Evolutionary conservation across 2,113 vertebrate species (phyloP).

Genomic region (Anguilla japonica): DNA sequence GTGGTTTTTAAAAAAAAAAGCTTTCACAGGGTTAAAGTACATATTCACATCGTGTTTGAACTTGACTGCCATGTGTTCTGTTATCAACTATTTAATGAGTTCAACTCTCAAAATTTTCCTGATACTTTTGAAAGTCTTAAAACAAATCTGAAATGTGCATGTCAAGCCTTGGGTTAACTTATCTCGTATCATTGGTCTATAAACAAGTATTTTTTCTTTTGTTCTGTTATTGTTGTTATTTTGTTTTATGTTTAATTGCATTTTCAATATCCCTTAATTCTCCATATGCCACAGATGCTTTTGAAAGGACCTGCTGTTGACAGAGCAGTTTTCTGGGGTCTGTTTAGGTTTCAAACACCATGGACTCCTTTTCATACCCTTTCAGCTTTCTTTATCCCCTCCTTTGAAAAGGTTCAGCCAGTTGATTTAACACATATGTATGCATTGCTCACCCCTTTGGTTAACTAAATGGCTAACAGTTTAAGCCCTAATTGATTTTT

Average conservation of each 20-base stretch:
- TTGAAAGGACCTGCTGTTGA: slow-evolving; percentile 33
- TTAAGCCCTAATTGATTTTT: slow-evolving; percentile 77
- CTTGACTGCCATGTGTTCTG: not conserved
- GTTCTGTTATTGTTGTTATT: not conserved
- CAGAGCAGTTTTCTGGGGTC: slow-evolving; percentile 19
- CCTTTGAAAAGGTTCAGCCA: slow-evolving; percentile 51
- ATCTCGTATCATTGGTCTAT: not conserved
- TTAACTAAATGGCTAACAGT: slow-evolving; percentile 66
- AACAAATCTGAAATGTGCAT: not conserved
- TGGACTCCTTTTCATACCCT: slow-evolving; percentile 43
- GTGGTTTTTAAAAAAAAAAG: not conserved
- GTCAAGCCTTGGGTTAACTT: not conserved
- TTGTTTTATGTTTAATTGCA: not conserved
- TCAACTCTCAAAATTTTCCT: not conserved
- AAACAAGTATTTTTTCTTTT: not conserved
- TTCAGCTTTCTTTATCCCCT: slow-evolving; percentile 50
- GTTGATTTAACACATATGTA: slow-evolving; percentile 59
- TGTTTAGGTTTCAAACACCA: slow-evolving; percentile 36
- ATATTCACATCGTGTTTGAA: not conserved
- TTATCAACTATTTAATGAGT: not conserved
- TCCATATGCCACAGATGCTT: not conserved
- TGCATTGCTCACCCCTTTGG: slow-evolving; percentile 45
- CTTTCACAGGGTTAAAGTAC: not conserved
- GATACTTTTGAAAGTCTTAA: not conserved
- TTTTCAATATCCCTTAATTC: not conserved